These are phyloP conservation scores for Elephas maximus DNA, from an alignment of 2,113 vertebrate genomes.

Conservation along the genomic window DNA sequence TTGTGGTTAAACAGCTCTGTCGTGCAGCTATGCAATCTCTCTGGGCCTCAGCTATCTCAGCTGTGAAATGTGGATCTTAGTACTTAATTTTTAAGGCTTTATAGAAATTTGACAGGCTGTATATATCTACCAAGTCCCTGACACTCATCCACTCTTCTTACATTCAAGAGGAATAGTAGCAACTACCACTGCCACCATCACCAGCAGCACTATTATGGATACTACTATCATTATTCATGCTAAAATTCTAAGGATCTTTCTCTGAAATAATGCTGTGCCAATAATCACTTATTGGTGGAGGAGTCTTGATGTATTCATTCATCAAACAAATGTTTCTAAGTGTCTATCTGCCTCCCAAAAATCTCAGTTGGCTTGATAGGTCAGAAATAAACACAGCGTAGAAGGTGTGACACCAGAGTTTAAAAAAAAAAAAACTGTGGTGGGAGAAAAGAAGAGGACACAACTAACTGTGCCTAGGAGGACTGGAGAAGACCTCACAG, in stretches of 20 bases:
- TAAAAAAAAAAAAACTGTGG: not conserved
- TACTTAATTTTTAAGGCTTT: not conserved
- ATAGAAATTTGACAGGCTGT: not conserved
- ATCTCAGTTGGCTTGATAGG: not conserved
- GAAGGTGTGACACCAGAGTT: not conserved
- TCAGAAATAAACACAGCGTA: not conserved
- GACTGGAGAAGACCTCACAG: not conserved
- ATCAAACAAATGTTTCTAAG: not conserved
- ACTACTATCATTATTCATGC: not conserved
- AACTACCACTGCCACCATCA: not conserved
- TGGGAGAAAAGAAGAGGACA: not conserved
- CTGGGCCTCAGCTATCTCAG: not conserved
- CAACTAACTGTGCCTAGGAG: not conserved
- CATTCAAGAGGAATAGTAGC: not conserved
- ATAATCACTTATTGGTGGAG: not conserved
- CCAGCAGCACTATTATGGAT: not conserved
- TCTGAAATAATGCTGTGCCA: not conserved
- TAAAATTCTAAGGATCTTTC: constrained; percentile 27
- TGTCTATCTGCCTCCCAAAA: not conserved
- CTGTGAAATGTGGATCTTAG: not conserved
- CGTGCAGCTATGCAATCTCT: not conserved
- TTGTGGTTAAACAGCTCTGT: not conserved
- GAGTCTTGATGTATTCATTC: not conserved
- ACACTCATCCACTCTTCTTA: not conserved
- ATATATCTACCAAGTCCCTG: not conserved